Percentiles rank a stretch among this genome's conserved stretches.
Evolutionary conservation across 2,113 vertebrate species (phyloP).

Genomic region (Peromyscus leucopus): DNA sequence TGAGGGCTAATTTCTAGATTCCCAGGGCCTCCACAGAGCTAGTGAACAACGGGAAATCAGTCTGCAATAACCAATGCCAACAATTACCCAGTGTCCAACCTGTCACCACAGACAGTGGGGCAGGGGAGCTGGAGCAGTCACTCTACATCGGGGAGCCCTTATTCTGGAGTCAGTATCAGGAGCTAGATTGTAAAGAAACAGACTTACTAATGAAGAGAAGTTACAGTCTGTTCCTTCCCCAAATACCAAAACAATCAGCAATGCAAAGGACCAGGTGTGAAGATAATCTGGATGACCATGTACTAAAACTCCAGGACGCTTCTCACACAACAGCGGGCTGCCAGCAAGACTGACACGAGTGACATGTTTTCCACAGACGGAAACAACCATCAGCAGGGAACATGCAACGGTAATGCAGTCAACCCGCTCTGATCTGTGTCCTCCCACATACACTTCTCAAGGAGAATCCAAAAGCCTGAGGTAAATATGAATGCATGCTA

Average conservation of each 20-base stretch:
- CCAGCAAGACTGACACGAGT: not conserved
- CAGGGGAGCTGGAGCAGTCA: not conserved
- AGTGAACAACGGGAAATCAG: not conserved
- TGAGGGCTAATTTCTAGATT: not conserved
- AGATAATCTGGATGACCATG: not conserved
- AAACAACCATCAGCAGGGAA: conserved; percentile 23
- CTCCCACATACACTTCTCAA: not conserved
- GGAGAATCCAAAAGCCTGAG: not conserved
- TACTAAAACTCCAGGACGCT: not conserved
- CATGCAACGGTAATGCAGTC: not conserved
- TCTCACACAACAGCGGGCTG: not conserved
- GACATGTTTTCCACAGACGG: conserved; percentile 23
- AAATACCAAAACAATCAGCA: not conserved
- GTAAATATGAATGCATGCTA: not conserved
- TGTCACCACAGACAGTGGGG: not conserved
- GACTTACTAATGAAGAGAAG: not conserved
- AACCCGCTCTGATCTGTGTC: not conserved
- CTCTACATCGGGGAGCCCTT: not conserved
- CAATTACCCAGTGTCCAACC: not conserved
- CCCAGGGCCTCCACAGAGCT: not conserved
- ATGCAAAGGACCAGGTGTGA: not conserved
- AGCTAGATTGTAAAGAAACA: conserved; percentile 21
- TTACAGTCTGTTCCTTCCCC: conserved; percentile 27
- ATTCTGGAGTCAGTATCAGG: not conserved
- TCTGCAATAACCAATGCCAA: not conserved